Evolutionary conservation across 2,113 vertebrate species (phyloP).

Genomic region (Poeciliopsis retropinna): DNA sequence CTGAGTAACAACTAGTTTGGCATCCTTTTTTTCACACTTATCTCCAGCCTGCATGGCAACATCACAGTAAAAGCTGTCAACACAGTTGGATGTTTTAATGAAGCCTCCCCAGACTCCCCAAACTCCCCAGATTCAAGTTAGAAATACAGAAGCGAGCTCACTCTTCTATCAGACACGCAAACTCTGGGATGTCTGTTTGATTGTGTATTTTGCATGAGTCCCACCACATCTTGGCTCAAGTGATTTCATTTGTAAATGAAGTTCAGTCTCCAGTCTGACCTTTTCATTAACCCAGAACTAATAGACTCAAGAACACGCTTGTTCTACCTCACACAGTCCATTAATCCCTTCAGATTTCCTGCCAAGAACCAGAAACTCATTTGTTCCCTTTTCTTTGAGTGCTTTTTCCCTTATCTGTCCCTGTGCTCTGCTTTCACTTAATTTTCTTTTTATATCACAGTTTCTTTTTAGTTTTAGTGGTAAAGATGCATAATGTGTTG

Average conservation of each 20-base stretch:
- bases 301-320: conserved; percentile 29
- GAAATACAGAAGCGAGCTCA: no score
- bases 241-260: conserved; percentile 71
- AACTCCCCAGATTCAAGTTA: no score
- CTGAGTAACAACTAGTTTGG: neutral
- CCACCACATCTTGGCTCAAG: conserved; percentile 7
- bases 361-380: conserved; percentile 56
- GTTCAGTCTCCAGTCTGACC: conserved; percentile 45
- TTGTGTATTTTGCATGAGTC: neutral
- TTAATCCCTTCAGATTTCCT: conserved; percentile 46
- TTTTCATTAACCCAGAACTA: conserved; percentile 39
- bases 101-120: no score
- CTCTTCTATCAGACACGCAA: no score
- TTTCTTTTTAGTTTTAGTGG: conserved; percentile 39
- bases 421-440: conserved; percentile 14
- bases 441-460: conserved; percentile 31
- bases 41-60: neutral
- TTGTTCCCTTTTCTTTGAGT: conserved; percentile 30
- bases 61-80: neutral
- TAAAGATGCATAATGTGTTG: conserved; percentile 26
- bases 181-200: no score
- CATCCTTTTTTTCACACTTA: neutral
- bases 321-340: conserved; percentile 40
- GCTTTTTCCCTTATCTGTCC: conserved; percentile 36
- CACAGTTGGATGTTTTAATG: neutral